Base-by-base conservation (phyloP, 2,797 vertebrate species). In the Neosilurus hyrtlii region DNA sequence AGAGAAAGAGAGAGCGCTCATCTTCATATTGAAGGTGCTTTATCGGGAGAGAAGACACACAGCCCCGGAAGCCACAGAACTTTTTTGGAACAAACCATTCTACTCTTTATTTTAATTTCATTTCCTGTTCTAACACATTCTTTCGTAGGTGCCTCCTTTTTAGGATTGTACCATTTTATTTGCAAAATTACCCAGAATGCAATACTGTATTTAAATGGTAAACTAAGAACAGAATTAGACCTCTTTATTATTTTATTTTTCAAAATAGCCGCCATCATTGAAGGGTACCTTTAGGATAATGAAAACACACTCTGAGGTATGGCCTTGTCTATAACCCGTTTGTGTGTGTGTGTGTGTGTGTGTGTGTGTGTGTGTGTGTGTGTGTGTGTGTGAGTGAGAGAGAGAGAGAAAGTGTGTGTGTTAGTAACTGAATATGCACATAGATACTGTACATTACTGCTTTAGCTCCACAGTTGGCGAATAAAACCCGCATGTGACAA, bases 1-100 rank as follows among this genome's bases (percentile, higher is more conserved):
- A 43, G 43, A 43, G 43, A 43, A 8, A 43, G 43, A 43, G 43
- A 43, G 43, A 43, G 43, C 4, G 43, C 43, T 89, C 93, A 94
- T 94, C 95, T 95, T 95, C 95, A 95, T 95, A 95, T 95, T 95
- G 95, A 95, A 95, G 95, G 93, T 95, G 93, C 86, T 89, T 93
- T 93, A 93, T 43, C 54, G 51, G 75, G 86, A 83, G 87, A 90
- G 89, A 81, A 77, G 14, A 62, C 68, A 72, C 85, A 79, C 82
- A 83, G 82, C 20, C 30, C 43, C 86, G 72, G 43, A 78, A 43
- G 24, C 76, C 61, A 30, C n/a, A 62, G n/a, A 78, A 62, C 15
- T 26, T 26, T 51, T 78, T 52, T 26, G 22, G 16, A 78, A 78
- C 61, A 51, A 78, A 62, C 35, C 35, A 7, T 76, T 76, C 35